These are phyloP conservation scores for Papilio gigon DNA, from an alignment of 2,888 invertebrate species.

Conservation along the genomic window DNA sequence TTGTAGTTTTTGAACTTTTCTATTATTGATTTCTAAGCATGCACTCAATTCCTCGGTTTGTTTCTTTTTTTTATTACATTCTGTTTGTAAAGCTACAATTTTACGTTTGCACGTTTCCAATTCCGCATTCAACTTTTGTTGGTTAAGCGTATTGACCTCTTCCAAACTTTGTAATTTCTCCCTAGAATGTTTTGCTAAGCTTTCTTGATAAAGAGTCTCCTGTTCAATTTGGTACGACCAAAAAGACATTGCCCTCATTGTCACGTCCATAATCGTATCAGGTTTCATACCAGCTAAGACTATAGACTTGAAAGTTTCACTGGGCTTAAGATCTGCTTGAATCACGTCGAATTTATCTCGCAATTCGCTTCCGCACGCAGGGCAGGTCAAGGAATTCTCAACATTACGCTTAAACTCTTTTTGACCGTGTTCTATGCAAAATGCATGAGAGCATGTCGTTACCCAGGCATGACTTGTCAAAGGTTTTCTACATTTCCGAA, in stretches of 20 bases:
- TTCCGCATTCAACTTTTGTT: conserved; percentile 77
- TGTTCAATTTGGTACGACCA: conserved; percentile 81
- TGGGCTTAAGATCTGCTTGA: conserved; percentile 78
- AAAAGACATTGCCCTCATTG: conserved; percentile 81
- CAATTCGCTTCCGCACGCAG: conserved; percentile 77
- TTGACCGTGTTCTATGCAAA: conserved; percentile 80
- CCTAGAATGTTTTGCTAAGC: conserved; percentile 71
- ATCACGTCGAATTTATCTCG: conserved; percentile 80
- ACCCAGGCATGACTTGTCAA: conserved; percentile 78
- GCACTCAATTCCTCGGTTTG: conserved; percentile 75
- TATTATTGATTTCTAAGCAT: conserved; percentile 70
- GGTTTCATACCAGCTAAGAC: conserved; percentile 80
- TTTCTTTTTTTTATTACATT: conserved; percentile 72
- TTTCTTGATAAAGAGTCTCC: conserved; percentile 78
- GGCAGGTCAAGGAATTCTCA: conserved; percentile 74
- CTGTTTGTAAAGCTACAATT: conserved; percentile 68
- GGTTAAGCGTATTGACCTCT: conserved; percentile 71
- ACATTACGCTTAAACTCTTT: conserved; percentile 74
- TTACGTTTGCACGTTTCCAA: conserved; percentile 76
- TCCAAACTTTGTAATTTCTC: conserved; percentile 76
- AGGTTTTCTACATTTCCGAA: conserved; percentile 77
- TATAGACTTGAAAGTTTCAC: conserved; percentile 79
- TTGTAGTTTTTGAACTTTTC: conserved; percentile 76
- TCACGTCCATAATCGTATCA: conserved; percentile 80
- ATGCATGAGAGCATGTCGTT: conserved; percentile 81